A percentile compares a stretch with the other conserved stretches of the same genome.
Evolutionary conservation across 2,113 vertebrate species (phyloP).

Genomic region (Calidris pugnax): DNA sequence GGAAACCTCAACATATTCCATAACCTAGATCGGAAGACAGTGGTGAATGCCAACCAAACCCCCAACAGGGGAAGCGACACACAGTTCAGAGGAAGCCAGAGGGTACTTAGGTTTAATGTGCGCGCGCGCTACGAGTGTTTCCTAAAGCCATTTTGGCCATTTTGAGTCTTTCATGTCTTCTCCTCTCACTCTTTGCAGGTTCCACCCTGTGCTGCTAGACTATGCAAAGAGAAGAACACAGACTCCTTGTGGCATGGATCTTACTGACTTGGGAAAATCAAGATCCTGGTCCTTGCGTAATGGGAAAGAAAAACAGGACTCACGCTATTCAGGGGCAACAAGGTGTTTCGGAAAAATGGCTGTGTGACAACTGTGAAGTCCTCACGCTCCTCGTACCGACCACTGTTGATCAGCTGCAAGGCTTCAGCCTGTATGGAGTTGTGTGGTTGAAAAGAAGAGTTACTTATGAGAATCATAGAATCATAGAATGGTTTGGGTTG

Average conservation of each 20-base stretch:
- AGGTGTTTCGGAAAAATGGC: constrained; percentile 84
- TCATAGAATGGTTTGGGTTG: too few species aligned
- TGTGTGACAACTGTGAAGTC: constrained; percentile 87
- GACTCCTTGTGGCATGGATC: not conserved
- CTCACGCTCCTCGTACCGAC: constrained; percentile 76
- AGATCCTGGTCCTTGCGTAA: not conserved
- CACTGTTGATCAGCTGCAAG: constrained; percentile 58
- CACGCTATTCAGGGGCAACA: constrained; percentile 80
- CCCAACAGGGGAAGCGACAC: not conserved
- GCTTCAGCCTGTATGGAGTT: not conserved
- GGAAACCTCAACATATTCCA: not conserved
- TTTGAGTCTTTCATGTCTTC: not conserved
- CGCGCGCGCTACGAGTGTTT: not conserved
- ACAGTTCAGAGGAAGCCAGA: not conserved
- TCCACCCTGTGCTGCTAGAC: not conserved
- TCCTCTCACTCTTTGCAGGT: not conserved
- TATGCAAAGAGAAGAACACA: not conserved
- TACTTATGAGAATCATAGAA: too few species aligned
- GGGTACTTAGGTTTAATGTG: not conserved
- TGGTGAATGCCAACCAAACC: not conserved
- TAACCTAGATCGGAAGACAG: not conserved
- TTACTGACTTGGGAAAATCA: not conserved
- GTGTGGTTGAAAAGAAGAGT: not conserved
- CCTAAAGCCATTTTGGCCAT: not conserved
- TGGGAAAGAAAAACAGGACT: constrained; percentile 19